Conservation (phyloP, 2,113 vertebrate species). For the Megaceryle torquata region DNA sequence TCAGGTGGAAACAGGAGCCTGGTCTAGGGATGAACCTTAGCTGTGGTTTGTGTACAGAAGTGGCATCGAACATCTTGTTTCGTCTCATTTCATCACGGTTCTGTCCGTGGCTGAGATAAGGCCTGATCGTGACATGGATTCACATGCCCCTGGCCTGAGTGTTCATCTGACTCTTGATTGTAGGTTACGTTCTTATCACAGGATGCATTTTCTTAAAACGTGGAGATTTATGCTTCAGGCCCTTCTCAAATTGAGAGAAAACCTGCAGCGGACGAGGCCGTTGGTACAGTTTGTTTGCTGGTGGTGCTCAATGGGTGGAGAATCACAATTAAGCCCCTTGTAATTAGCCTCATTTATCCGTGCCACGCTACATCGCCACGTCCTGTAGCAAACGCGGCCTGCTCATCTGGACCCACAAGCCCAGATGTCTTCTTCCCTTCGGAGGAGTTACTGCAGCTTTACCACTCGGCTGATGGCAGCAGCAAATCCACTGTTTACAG, state of each 20-base stretch:
- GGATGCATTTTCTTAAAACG: not conserved
- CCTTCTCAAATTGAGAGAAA: not conserved
- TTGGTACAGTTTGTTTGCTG: not conserved
- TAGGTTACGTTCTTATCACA: accelerated
- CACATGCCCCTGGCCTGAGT: not conserved
- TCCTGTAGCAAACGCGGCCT: not conserved
- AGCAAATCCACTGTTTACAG: not conserved
- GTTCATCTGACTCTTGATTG: not conserved
- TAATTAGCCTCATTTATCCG: not conserved
- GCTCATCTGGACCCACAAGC: not conserved
- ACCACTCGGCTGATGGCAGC: not conserved
- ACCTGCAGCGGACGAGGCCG: accelerated
- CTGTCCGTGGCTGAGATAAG: not conserved
- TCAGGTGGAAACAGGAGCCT: not conserved
- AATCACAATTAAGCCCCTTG: not conserved
- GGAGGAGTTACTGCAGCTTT: not conserved
- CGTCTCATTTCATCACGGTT: not conserved
- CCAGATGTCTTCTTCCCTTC: not conserved
- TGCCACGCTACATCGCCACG: not conserved
- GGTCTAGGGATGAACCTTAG: not conserved
- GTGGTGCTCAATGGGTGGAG: not conserved
- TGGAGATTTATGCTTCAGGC: not conserved
- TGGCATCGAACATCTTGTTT: not conserved
- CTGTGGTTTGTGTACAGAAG: not conserved
- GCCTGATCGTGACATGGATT: not conserved